phyloP scores from a whole-genome alignment of 2,797 vertebrate species.

The Schizothorax lantsangensis region DNA sequence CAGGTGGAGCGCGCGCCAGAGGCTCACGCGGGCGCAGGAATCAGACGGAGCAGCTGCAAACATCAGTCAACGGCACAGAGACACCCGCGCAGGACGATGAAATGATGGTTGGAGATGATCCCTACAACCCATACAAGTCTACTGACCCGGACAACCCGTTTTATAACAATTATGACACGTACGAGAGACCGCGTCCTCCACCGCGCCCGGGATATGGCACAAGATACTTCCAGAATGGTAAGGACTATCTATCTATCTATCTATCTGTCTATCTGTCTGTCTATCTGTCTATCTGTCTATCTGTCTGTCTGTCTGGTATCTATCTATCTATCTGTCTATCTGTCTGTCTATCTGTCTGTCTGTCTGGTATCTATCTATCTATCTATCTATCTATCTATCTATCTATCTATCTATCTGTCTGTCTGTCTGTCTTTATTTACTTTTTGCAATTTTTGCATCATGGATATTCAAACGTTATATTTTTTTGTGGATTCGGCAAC shows the following conservation, averaged over 20 bases:
- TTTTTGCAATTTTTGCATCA: background rate
- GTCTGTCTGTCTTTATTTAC: background rate
- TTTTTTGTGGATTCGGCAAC: background rate
- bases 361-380: background rate
- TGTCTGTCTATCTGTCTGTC: background rate
- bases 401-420: background rate
- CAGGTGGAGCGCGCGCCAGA: slow-evolving; percentile 69
- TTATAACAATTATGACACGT: slow-evolving; percentile 94
- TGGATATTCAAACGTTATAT: background rate
- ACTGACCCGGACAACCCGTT: slow-evolving; percentile 89
- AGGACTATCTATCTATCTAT: slow-evolving; percentile 65
- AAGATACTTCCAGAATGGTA: slow-evolving; percentile 92
- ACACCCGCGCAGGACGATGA: slow-evolving; percentile 70
- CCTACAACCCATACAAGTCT: slow-evolving; percentile 93
- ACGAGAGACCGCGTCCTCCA: slow-evolving; percentile 85
- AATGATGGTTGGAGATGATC: slow-evolving; percentile 89
- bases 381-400: slow-evolving; percentile 9
- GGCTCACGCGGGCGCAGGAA: slow-evolving; percentile 65
- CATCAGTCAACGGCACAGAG: slow-evolving; percentile 59
- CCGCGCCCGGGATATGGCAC: slow-evolving; percentile 91
- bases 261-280: background rate
- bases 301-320: background rate
- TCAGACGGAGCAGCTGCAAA: slow-evolving; percentile 59
- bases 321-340: background rate
- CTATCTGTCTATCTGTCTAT: slow-evolving; percentile 7